Conservation (phyloP, 2,113 vertebrate species). For the Mobula birostris region DNA sequence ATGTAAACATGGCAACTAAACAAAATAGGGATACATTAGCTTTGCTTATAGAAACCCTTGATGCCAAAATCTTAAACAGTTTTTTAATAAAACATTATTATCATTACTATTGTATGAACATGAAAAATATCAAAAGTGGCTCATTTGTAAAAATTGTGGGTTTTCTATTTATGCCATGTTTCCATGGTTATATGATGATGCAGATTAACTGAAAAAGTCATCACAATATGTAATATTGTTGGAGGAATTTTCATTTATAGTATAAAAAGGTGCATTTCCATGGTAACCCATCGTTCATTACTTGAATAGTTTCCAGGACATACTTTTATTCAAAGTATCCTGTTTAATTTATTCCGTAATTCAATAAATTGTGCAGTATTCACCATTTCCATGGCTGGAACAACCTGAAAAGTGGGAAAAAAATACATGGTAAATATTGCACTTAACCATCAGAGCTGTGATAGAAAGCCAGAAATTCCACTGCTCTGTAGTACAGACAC, state of each 20-base stretch:
- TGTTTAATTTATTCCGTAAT: conserved; percentile 5
- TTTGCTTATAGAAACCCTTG: not conserved
- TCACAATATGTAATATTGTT: too few relatives aligned
- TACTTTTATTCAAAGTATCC: too few relatives aligned
- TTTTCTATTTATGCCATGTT: not conserved
- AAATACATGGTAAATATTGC: too few relatives aligned
- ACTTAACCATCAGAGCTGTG: not conserved
- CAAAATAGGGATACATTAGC: not conserved
- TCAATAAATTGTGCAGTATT: not conserved
- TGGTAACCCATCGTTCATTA: not conserved
- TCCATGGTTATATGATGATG: not conserved
- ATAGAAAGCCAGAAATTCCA: not conserved
- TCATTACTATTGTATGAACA: not conserved
- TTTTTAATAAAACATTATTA: not conserved
- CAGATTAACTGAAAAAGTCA: not conserved
- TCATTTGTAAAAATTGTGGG: not conserved
- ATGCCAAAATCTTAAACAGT: not conserved
- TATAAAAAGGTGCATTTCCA: not conserved
- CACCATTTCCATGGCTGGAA: conserved; percentile 27
- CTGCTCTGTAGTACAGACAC: not conserved
- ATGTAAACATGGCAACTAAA: not conserved
- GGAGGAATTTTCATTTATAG: not conserved
- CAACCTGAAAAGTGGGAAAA: not conserved
- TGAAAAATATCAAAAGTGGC: not conserved
- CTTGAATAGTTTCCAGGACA: not conserved